Base-by-base conservation (phyloP, 2,113 vertebrate genomes). In the Dermatemys mawii region DNA sequence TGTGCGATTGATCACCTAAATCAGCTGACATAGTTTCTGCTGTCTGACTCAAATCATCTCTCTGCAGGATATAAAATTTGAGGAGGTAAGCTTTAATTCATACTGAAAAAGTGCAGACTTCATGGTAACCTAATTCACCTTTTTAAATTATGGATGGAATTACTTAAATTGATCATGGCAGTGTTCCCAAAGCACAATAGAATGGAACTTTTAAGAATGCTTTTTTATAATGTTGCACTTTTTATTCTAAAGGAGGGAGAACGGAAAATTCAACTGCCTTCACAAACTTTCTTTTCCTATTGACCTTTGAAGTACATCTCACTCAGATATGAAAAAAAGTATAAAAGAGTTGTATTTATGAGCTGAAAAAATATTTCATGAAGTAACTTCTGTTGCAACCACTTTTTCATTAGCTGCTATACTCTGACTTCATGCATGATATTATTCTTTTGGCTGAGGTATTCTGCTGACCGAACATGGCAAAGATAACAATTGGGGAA, bases 271-370 rank as follows among this genome's bases (percentile, higher is more conserved):
- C 13, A 67, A 14, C 78, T 94, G 53, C 67, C 49, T 89, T 63
- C 17, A 38, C 57, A 38, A 90, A 86, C 32, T 93, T 95, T 84
- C 26, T 78, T 84, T 87, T 80, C 81, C 48, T 88, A 89, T 11
- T 84, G 84, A 95, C 53, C 86, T 97, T 94, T 84, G 95, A 88
- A 93, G 9, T 85, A 49, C 32, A 91, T 91, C 57, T 91, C 27
- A 49, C 35, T 92, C 86, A 97, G 83, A 8, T 16, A 63, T 70
- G 51, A 46, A 50, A 93, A 93, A 94, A 93, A 60, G 1, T 83
- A 5, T 41, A 3, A 10, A 70, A 80, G 8, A 85, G 81, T 88
- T 88, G 94, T 93, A 82, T 89, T 93, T 88, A 83, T 81, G 54
- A 90, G 8, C n/a, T 48, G 46, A 83, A 63, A 92, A 93, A 63